Conservation (phyloP, 2,113 vertebrate species). For the Antechinus stuartii region DNA sequence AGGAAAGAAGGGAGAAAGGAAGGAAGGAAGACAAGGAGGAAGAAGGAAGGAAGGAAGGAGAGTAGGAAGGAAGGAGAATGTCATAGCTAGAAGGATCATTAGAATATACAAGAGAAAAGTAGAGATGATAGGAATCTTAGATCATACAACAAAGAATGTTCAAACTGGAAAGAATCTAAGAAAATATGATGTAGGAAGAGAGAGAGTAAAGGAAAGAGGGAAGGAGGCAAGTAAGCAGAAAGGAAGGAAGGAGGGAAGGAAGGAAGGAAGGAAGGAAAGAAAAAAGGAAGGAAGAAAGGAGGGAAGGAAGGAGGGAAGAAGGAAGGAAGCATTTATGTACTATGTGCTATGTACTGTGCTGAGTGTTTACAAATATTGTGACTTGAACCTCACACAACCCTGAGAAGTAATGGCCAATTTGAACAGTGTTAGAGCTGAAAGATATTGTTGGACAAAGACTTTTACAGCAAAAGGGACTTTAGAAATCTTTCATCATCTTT, state of each 20-base stretch:
- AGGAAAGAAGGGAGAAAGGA: too few species aligned
- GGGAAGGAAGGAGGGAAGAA: not conserved
- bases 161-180: not conserved
- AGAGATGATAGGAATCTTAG: too few species aligned
- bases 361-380: not conserved
- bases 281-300: not conserved
- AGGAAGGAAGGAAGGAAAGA: not conserved
- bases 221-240: not conserved
- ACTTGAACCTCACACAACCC: not conserved
- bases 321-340: not conserved
- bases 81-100: too few species aligned
- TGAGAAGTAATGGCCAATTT: not conserved
- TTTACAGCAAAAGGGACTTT: not conserved
- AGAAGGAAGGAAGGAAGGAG: too few species aligned
- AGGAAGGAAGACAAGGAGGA: too few species aligned
- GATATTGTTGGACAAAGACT: not conserved
- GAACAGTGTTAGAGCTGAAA: constrained; percentile 7
- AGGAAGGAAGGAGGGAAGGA: too few species aligned
- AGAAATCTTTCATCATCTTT: not conserved
- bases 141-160: too few species aligned
- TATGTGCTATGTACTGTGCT: not conserved
- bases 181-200: not conserved
- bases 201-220: not conserved
- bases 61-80: too few species aligned
- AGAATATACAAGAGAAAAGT: too few species aligned